Base-by-base conservation (phyloP, 2,113 vertebrate species). In the Burhinus oedicnemus region DNA sequence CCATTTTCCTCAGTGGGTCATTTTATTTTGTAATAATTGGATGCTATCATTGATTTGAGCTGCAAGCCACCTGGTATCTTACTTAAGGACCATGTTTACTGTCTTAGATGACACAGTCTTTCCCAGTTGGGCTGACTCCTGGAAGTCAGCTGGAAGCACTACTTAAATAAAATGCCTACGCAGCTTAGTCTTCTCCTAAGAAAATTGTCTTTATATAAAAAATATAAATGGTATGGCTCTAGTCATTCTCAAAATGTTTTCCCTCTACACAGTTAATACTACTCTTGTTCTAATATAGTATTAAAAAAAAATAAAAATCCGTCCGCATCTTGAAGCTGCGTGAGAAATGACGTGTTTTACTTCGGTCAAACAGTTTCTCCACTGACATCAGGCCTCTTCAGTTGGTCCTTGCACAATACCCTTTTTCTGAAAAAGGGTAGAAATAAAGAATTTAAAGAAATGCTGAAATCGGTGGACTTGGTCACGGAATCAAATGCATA, bases 21-120 rank as follows among this genome's bases (percentile, higher is more conserved):
- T 98, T 98, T 98, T 98, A 98, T 98, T 98, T 98, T 97, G 89
- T 96, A 98, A 97, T 98, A 98, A 97, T 98, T 98, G 97, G 97
- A 98, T 93, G 94, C 96, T 76, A 83, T 98, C 98, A 98, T 98
- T 98, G 98, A 98, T 98, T 90, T 98, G 96, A 97, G 97, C 95
- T 96, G 93, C 81, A 92, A 88, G 93, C 97, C 98, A 98, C 98
- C 98, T 98, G 98, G 96, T 98, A 94, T 98, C 98, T 96, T 97
- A 95, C 93, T 93, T 95, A 97, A 96, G 96, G 97, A 93, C 13
- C 57, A 34, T 91, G 87, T 75, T 92, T 58, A 14, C 74, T 94
- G 71, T 64, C 71, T 91, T 26, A 61, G 69, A 82, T 89, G 71
- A 87, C 68, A 44, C 58, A 52, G 3, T 65, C 85, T 54, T 75